Percentiles rank a stretch among this genome's conserved stretches.
Evolutionary conservation across 1,140 invertebrate species (phyloP).

Genomic region (Vollenhovia emeryi): DNA sequence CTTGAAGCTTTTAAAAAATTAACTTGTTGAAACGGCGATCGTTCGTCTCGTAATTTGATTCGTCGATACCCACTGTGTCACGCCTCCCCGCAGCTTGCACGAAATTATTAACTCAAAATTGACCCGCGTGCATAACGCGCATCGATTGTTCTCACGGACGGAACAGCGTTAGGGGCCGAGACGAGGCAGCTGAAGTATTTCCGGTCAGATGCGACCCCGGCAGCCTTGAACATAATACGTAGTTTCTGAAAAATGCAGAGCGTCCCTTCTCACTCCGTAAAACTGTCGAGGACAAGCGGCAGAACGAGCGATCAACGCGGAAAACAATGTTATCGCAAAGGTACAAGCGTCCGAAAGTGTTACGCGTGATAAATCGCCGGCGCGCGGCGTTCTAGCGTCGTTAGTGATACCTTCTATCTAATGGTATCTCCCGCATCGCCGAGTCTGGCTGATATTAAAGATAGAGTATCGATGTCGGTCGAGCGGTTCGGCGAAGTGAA

Average conservation of each 20-base stretch:
- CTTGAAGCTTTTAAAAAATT: slow-evolving; percentile 7
- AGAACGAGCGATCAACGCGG: background rate
- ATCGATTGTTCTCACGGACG: slow-evolving; percentile 64
- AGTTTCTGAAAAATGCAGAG: slow-evolving; percentile 40
- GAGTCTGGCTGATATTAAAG: background rate
- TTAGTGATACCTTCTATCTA: slow-evolving; percentile 12
- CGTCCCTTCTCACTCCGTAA: slow-evolving; percentile 9
- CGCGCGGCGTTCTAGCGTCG: background rate
- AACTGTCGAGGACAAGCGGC: background rate
- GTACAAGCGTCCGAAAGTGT: background rate
- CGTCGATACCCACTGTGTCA: background rate
- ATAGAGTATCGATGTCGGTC: background rate
- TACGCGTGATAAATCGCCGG: background rate
- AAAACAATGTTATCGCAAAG: background rate
- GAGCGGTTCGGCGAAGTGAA: background rate
- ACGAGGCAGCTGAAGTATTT: slow-evolving; percentile 65
- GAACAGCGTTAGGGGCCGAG: slow-evolving; percentile 1
- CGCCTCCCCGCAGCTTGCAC: background rate
- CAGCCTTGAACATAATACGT: slow-evolving; percentile 65
- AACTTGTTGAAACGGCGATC: background rate
- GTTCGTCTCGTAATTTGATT: background rate
- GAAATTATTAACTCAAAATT: slow-evolving; percentile 43
- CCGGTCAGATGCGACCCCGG: slow-evolving; percentile 62
- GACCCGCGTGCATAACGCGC: background rate
- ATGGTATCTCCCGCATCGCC: background rate